Base-by-base conservation (phyloP, 1,140 invertebrate genomes). In the Asbolus verrucosus region DNA sequence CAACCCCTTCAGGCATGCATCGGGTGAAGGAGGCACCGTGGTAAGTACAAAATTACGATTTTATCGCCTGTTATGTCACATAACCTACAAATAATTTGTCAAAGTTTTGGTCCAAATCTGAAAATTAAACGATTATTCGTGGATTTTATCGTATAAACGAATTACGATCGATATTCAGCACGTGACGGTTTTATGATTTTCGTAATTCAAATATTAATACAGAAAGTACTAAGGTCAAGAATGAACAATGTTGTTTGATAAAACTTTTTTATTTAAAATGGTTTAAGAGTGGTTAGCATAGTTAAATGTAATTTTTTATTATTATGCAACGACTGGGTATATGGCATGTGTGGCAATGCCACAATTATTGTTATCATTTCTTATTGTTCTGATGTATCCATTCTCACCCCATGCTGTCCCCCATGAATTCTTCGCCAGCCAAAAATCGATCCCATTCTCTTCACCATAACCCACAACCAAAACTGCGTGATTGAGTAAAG, bases 391-490 rank as follows among this genome's bases (percentile, higher is more conserved):
- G 70, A 90, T 86, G 80, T 84, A 91, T 0, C 89, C 89, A 1
- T 84, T 73, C 39, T 85, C 82, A n/a, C 89, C 89, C 87, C 87
- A 90, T 0, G 71, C 67, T 1, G 61, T 73, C 0, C 85, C 84
- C 86, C 86, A 88, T 0, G 80, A 81, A 70, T 82, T 82, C 71
- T 82, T 82, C 39, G 82, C 79, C n/a, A 82, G 78, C 81, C 81
- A 82, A 46, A 81, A 82, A 0, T 39, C 75, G 74, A 0, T 67
- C 21, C 6, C 8, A n/a, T 13, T 54, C 72, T 9, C 27, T 3
- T 87, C 87, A 13, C 92, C 93, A 81, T 93, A 94, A 30, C 93
- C 86, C 0, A 87, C 84, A 3, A 85, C 82, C 0, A 85, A 76
- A 0, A 87, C 80, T 0, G 79, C 84, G 60, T 87, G 86, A 74